A percentile compares a stretch with the other conserved stretches of the same genome.
Conservation (phyloP, 2,888 invertebrate species). For the Acanthopleura granulata region DNA sequence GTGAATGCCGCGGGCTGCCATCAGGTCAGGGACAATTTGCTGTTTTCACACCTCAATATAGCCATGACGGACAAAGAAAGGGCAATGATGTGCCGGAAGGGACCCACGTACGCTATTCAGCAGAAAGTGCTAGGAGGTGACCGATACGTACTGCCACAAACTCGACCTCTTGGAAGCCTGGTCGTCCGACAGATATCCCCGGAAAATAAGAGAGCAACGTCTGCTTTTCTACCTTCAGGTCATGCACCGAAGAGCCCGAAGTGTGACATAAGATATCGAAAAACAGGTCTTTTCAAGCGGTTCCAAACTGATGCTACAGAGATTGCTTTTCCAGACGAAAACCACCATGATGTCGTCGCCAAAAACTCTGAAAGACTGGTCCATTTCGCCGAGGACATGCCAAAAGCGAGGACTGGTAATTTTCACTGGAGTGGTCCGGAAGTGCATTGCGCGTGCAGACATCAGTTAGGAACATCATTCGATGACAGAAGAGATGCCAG, state of each 20-base stretch:
- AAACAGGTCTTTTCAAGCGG: neutral
- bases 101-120: neutral
- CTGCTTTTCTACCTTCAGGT: neutral
- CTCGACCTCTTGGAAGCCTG: neutral
- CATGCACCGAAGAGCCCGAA: neutral
- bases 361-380: neutral
- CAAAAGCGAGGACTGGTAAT: neutral
- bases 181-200: slow-evolving; percentile 1
- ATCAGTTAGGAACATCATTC: neutral
- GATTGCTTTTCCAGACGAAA: neutral
- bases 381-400: neutral
- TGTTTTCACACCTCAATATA: neutral
- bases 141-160: neutral
- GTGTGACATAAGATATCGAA: neutral
- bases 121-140: neutral
- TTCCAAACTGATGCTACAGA: neutral
- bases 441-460: neutral
- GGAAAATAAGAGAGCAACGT: neutral
- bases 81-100: neutral
- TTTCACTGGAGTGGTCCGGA: neutral
- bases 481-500: neutral
- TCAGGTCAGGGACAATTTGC: neutral
- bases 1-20: neutral
- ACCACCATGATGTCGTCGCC: neutral
- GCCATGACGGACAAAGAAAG: neutral